phyloP scores from a whole-genome alignment of 2,888 invertebrate genomes.

The Cylindroiulus punctatus region DNA sequence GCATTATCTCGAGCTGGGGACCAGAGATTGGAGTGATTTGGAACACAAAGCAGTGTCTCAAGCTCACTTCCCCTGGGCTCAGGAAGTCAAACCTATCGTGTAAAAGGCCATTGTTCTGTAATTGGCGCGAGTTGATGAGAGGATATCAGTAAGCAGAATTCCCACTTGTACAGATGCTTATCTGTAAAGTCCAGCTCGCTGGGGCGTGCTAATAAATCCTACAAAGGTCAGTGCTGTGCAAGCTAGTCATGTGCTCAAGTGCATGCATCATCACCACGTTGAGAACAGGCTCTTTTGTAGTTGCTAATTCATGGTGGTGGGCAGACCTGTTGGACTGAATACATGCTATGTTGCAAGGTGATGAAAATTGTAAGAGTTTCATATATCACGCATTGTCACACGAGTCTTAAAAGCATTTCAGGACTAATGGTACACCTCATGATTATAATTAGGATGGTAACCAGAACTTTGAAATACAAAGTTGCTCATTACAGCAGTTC shows the following conservation, averaged over 20 bases:
- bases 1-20: background rate
- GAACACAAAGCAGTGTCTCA: conserved; percentile 34
- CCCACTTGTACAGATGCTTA: background rate
- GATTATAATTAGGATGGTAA: background rate
- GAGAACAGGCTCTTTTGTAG: background rate
- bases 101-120: conserved; percentile 21
- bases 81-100: background rate
- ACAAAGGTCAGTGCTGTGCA: background rate
- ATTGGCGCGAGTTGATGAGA: background rate
- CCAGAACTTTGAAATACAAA: background rate
- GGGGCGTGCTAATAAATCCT: background rate
- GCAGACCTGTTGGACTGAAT: background rate
- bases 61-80: conserved; percentile 12
- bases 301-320: conserved; percentile 10
- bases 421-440: background rate
- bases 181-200: background rate
- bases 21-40: conserved; percentile 24
- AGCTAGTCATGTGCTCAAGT: background rate
- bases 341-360: background rate
- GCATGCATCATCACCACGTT: background rate
- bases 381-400: no score
- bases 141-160: conserved; percentile 40
- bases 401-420: no score
- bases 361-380: background rate
- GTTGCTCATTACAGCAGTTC: background rate